Conservation (phyloP, 2,797 vertebrate species). For the Eulemur albifrons region DNA sequence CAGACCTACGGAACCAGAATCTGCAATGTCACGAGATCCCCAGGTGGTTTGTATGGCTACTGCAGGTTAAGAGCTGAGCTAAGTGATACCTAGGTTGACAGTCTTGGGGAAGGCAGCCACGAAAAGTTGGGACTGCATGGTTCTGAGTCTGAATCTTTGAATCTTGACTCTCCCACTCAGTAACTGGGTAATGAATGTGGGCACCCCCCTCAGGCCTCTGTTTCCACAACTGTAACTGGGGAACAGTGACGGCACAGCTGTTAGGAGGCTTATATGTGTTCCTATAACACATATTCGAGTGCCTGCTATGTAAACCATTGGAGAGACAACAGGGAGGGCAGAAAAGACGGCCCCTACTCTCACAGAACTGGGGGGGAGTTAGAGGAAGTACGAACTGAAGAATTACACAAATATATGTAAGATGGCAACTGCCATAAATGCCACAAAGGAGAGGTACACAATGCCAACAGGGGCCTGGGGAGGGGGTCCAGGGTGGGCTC, state of each 20-base stretch:
- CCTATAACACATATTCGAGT: neutral
- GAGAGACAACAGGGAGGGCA: neutral
- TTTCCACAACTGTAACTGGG: neutral
- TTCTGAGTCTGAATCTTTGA: neutral
- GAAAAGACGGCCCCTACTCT: accelerated
- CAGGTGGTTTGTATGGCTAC: neutral
- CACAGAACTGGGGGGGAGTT: neutral
- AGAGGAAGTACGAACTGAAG: neutral
- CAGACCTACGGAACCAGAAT: neutral
- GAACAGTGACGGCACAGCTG: accelerated
- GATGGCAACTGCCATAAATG: neutral
- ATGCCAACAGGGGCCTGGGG: accelerated
- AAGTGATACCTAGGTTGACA: neutral
- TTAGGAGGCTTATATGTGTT: neutral
- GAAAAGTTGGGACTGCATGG: neutral
- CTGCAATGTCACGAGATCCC: neutral
- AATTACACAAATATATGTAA: neutral
- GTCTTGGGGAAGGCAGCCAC: neutral
- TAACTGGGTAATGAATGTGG: neutral
- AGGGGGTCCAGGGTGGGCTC: neutral
- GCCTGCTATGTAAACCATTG: accelerated
- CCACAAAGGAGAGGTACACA: neutral
- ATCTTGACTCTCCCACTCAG: neutral
- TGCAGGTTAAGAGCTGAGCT: neutral
- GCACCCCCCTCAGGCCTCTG: accelerated